phyloP scores from a whole-genome alignment of 2,888 invertebrate species.

The Leucophenga montana region DNA sequence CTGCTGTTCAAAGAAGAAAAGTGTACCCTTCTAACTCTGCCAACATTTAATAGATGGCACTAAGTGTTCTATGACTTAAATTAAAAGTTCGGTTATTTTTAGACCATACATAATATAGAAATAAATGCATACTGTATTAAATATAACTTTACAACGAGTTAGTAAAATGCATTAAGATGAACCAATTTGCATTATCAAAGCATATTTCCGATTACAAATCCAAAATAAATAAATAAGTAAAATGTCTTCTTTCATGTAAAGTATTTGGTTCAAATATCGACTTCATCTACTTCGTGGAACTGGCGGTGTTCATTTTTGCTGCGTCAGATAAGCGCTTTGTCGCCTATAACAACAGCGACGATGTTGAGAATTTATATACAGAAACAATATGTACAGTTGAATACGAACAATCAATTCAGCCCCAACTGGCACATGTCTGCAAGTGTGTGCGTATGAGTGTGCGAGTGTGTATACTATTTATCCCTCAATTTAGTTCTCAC shows the following conservation, averaged over 20 bases:
- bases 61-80: no score
- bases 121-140: no score
- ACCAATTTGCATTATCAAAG: no score
- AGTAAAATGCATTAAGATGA: no score
- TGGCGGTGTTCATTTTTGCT: neutral
- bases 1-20: no score
- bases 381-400: neutral
- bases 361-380: neutral
- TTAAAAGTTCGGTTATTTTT: no score
- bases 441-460: slow-evolving; percentile 10
- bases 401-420: neutral
- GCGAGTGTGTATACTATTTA: slow-evolving; percentile 35
- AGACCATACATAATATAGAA: no score
- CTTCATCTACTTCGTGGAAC: neutral
- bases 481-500: slow-evolving; percentile 53
- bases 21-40: no score
- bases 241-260: neutral
- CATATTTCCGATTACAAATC: no score
- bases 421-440: slow-evolving; percentile 8
- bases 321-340: slow-evolving; percentile 8
- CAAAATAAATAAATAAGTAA: no score
- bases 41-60: no score
- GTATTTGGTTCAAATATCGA: neutral
- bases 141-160: no score
- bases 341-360: neutral